Evolutionary conservation across 2,888 invertebrate species (phyloP).

Genomic region (Drosophila melanosoma): DNA sequence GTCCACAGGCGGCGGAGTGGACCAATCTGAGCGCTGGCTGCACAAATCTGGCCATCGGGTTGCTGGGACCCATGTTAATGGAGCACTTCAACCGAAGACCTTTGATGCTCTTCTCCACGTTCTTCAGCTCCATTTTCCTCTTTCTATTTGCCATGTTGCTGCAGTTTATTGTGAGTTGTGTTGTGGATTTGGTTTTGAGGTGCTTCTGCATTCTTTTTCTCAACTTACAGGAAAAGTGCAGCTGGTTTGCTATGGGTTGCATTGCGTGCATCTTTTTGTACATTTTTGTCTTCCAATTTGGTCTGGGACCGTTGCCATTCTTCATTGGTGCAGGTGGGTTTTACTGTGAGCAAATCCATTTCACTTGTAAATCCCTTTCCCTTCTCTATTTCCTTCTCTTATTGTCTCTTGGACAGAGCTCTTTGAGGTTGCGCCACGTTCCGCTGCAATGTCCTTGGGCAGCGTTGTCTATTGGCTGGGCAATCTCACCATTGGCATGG

Average conservation of each 20-base stretch:
- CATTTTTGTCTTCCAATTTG: slow-evolving; percentile 92
- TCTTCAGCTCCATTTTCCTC: slow-evolving; percentile 87
- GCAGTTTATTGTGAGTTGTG: slow-evolving; percentile 87
- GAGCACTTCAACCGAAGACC: slow-evolving; percentile 89
- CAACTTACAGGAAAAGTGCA: slow-evolving; percentile 85
- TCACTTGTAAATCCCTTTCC: neutral
- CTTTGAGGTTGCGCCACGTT: slow-evolving; percentile 92
- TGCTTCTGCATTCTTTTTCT: neutral
- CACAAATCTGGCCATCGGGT: slow-evolving; percentile 88
- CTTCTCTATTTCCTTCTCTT: slow-evolving; percentile 34
- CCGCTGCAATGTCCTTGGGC: slow-evolving; percentile 93
- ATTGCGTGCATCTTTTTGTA: slow-evolving; percentile 90
- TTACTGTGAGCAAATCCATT: neutral
- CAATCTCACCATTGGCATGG: slow-evolving; percentile 93
- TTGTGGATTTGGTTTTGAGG: rapidly evolving
- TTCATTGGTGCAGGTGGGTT: slow-evolving; percentile 91
- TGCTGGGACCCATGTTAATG: slow-evolving; percentile 88
- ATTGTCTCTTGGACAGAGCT: slow-evolving; percentile 86
- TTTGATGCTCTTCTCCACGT: slow-evolving; percentile 88
- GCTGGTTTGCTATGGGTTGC: slow-evolving; percentile 90
- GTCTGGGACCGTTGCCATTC: slow-evolving; percentile 93
- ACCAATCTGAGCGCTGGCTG: slow-evolving; percentile 92
- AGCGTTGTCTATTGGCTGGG: slow-evolving; percentile 94
- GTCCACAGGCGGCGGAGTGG: slow-evolving; percentile 87
- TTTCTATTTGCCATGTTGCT: slow-evolving; percentile 88